Percentiles rank a stretch among this genome's conserved stretches.
Evolutionary conservation across 2,797 vertebrate genomes (phyloP).

Genomic region (Rachycentron canadum): DNA sequence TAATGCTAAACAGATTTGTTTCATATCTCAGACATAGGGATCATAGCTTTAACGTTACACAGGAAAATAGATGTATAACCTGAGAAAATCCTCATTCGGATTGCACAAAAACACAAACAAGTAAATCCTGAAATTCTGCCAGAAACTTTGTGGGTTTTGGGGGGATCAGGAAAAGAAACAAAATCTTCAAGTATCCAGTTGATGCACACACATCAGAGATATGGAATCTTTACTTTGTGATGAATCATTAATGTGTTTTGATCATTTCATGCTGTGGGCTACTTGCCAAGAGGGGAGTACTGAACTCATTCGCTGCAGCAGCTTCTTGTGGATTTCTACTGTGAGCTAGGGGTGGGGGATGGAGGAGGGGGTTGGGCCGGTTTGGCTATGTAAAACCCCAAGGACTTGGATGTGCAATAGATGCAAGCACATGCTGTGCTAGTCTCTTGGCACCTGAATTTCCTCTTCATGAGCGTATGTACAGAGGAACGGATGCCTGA

Average conservation of each 20-base stretch:
- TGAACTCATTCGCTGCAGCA: slow-evolving; percentile 33
- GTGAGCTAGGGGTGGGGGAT: slow-evolving; percentile 29
- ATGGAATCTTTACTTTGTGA: slow-evolving; percentile 65
- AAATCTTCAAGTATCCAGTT: slow-evolving; percentile 18
- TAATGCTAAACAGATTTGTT: not conserved
- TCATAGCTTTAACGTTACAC: not conserved
- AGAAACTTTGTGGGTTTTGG: slow-evolving; percentile 16
- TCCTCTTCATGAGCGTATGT: slow-evolving; percentile 66
- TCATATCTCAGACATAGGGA: not conserved
- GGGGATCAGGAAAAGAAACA: slow-evolving; percentile 11
- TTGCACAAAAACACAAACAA: slow-evolving; percentile 16
- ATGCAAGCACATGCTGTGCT: slow-evolving; percentile 40
- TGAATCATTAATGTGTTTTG: slow-evolving; percentile 78
- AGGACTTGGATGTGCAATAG: slow-evolving; percentile 46
- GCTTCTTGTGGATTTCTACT: slow-evolving; percentile 33
- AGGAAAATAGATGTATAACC: slow-evolving; percentile 2
- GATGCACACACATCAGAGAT: slow-evolving; percentile 48
- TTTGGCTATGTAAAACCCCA: slow-evolving; percentile 35
- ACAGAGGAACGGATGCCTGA: slow-evolving; percentile 39
- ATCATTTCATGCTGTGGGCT: slow-evolving; percentile 58
- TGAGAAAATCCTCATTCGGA: not conserved
- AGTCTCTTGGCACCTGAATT: slow-evolving; percentile 57
- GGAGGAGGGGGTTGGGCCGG: slow-evolving; percentile 18
- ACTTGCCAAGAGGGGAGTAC: slow-evolving; percentile 28
- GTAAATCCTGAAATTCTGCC: slow-evolving; percentile 20